These are phyloP conservation scores for Pterocles burchelli DNA, from an alignment of 2,113 vertebrate genomes.

Conservation along the genomic window DNA sequence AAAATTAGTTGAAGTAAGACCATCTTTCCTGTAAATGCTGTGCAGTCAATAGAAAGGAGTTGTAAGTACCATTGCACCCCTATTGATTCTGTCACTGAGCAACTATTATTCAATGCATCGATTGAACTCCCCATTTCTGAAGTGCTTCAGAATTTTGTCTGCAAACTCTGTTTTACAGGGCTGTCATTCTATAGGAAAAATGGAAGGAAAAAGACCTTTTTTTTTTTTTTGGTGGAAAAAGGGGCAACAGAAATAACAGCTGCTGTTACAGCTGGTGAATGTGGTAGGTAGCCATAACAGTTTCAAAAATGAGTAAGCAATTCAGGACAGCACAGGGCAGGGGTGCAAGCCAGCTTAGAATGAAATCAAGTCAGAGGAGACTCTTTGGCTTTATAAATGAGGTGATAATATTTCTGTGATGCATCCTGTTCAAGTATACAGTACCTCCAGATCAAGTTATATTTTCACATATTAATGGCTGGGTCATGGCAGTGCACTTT, in stretches of 20 bases:
- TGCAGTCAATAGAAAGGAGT: not conserved
- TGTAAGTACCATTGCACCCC: not conserved
- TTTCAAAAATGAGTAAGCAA: not conserved
- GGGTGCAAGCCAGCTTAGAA: not conserved
- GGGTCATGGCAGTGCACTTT: not conserved
- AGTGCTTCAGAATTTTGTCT: not conserved
- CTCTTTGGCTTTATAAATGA: not conserved
- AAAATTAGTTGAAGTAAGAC: not conserved
- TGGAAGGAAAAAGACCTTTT: not conserved
- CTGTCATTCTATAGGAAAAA: not conserved
- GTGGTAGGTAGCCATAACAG: not conserved
- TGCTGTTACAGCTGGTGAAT: constrained; percentile 29
- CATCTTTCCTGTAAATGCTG: not conserved
- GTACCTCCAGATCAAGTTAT: not conserved
- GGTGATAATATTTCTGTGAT: not conserved
- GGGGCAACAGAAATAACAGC: not conserved
- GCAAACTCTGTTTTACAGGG: not conserved
- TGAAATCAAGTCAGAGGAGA: not conserved
- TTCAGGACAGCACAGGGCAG: not conserved
- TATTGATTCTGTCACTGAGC: not conserved
- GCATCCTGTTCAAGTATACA: not conserved
- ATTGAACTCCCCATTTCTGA: not conserved
- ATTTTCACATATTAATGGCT: not conserved
- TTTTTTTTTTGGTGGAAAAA: not conserved
- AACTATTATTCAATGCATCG: not conserved